Evolutionary conservation across 2,113 vertebrate genomes (phyloP).

Genomic region (Peromyscus leucopus): DNA sequence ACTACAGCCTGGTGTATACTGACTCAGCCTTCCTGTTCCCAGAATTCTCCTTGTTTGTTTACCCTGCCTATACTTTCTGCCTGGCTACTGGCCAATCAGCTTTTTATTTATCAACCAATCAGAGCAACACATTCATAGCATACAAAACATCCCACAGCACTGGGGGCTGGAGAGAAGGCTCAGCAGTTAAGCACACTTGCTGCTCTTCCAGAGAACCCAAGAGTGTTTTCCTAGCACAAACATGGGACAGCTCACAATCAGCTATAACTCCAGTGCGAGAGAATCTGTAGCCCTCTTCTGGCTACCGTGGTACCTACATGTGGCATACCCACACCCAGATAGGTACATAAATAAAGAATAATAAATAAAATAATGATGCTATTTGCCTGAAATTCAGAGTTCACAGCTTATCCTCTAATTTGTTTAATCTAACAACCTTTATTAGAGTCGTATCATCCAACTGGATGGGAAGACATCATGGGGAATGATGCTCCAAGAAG

Average conservation of each 20-base stretch:
- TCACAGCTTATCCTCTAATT: neutral
- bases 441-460: neutral
- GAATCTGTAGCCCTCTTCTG: neutral
- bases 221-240: neutral
- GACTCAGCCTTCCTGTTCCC: too few relatives aligned
- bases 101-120: too few relatives aligned
- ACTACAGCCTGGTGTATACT: too few relatives aligned
- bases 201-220: neutral
- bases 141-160: too few relatives aligned
- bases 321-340: neutral
- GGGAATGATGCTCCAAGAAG: neutral
- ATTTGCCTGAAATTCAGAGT: conserved; percentile 31
- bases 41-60: too few relatives aligned
- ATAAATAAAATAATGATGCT: neutral
- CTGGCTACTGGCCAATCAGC: too few relatives aligned
- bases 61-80: too few relatives aligned
- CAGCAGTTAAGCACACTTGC: neutral
- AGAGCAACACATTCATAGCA: too few relatives aligned
- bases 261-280: neutral
- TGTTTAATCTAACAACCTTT: neutral
- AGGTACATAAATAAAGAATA: neutral
- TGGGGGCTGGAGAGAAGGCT: too few relatives aligned
- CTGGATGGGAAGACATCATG: neutral
- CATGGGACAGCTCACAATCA: neutral
- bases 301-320: neutral